These are phyloP conservation scores for Tenualosa ilisha DNA, from an alignment of 2,797 vertebrate genomes.

Conservation along the genomic window DNA sequence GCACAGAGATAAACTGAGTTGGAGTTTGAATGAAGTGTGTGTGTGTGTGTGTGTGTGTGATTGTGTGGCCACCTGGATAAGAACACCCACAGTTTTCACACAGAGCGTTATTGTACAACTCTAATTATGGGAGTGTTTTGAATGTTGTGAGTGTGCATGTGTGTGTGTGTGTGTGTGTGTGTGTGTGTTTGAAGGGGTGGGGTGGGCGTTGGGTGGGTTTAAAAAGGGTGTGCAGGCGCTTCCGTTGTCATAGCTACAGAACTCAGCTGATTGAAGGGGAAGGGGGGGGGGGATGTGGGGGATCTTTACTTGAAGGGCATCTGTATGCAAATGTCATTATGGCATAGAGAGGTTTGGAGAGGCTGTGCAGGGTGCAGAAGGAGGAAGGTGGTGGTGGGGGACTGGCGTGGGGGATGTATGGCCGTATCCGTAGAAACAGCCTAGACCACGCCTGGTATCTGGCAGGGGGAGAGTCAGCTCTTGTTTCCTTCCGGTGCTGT, in stretches of 20 bases:
- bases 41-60: neutral
- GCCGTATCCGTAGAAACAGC: conserved; percentile 33
- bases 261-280: conserved; percentile 66
- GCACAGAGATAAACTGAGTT: neutral
- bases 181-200: neutral
- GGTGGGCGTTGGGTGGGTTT: neutral
- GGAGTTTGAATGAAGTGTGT: neutral
- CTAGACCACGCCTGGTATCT: conserved; percentile 33
- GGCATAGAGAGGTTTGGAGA: conserved; percentile 54
- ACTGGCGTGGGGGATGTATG: conserved; percentile 25
- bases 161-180: conserved; percentile 22
- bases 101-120: conserved; percentile 40
- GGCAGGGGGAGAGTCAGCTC: neutral
- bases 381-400: neutral
- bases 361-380: conserved; percentile 23
- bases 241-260: conserved; percentile 48
- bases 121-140: conserved; percentile 39
- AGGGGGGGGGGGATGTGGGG: conserved; percentile 39
- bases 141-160: conserved; percentile 4
- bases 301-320: conserved; percentile 72
- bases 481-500: neutral
- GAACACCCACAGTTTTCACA: conserved; percentile 33
- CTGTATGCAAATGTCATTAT: conserved; percentile 90
- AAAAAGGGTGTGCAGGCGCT: conserved; percentile 15
- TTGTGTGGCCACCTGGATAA: conserved; percentile 46